phyloP scores from a whole-genome alignment of 2,797 vertebrate species.

The Phrynocephalus forsythii region DNA sequence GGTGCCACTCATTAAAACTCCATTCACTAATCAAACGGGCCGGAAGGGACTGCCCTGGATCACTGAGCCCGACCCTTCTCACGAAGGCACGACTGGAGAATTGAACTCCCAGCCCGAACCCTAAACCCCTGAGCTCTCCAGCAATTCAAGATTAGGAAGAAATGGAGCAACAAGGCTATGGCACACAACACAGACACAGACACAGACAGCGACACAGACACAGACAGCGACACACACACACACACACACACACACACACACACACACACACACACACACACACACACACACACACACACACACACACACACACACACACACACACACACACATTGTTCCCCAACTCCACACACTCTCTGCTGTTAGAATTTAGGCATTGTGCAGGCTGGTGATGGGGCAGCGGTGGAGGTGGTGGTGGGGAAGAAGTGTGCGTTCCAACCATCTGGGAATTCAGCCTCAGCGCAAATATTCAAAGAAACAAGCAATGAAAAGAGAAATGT shows the following conservation, averaged over 20 bases:
- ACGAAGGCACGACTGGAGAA: too few species aligned
- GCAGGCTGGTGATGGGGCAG: constrained; percentile 43
- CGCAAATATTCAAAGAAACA: constrained; percentile 67
- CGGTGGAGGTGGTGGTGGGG: not conserved
- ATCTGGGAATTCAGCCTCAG: constrained; percentile 59
- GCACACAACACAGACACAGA: not conserved
- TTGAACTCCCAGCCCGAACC: too few species aligned
- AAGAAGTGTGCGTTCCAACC: constrained; percentile 51
- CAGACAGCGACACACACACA: not conserved
- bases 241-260: not conserved
- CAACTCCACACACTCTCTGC: accelerated
- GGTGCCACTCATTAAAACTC: too few species aligned
- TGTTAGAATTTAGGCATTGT: constrained; percentile 58
- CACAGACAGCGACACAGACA: not conserved
- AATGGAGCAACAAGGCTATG: too few species aligned
- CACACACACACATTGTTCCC: not conserved
- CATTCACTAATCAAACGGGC: too few species aligned
- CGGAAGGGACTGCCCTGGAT: too few species aligned
- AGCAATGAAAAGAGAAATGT: constrained; percentile 63
- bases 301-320: not conserved
- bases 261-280: not conserved
- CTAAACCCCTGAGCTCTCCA: too few species aligned
- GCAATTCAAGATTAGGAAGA: too few species aligned
- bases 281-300: not conserved
- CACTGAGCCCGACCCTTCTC: too few species aligned